A percentile compares a stretch with the other conserved stretches of the same genome.
Evolutionary conservation across 1,140 invertebrate genomes (phyloP).

Genomic region (Pectinophora gossypiella): DNA sequence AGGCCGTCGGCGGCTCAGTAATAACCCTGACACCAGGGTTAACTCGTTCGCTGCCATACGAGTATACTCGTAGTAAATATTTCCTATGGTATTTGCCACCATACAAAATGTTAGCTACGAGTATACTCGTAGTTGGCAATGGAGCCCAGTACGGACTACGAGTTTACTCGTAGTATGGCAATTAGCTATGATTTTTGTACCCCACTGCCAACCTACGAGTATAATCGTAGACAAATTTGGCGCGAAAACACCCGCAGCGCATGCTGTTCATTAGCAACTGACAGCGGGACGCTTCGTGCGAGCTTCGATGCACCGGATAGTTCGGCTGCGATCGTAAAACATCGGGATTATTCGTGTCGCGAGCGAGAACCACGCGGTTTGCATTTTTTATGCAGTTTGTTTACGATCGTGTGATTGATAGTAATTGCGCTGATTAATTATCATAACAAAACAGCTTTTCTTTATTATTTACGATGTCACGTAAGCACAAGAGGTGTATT

Average conservation of each 20-base stretch:
- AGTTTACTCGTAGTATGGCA: slow-evolving; percentile 3
- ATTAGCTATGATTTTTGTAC: not conserved
- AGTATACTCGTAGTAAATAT: slow-evolving; percentile 1
- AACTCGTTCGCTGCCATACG: slow-evolving; percentile 1
- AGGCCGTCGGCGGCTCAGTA: too few relatives aligned
- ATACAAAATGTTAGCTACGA: slow-evolving; percentile 1
- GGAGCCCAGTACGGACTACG: not conserved
- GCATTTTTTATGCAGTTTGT: not conserved
- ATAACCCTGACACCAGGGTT: too few relatives aligned
- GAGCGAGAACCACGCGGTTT: not conserved
- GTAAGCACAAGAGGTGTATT: not conserved
- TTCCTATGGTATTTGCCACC: not conserved
- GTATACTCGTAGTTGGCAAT: slow-evolving; percentile 2
- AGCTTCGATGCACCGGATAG: not conserved
- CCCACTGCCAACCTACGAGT: slow-evolving; percentile 1
- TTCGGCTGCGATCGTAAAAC: not conserved
- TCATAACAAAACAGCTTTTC: not conserved
- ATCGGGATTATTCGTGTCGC: not conserved
- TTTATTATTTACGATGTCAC: not conserved
- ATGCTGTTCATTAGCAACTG: not conserved
- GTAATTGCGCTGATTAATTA: not conserved
- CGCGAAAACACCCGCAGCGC: not conserved
- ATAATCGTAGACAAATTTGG: not conserved
- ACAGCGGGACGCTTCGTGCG: not conserved
- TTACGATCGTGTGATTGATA: not conserved